Evolutionary conservation across 23 tunicate genomes (phyloP), one percentile per base, ranked within the genome.

Genomic region (Ascidia mentula): DNA sequence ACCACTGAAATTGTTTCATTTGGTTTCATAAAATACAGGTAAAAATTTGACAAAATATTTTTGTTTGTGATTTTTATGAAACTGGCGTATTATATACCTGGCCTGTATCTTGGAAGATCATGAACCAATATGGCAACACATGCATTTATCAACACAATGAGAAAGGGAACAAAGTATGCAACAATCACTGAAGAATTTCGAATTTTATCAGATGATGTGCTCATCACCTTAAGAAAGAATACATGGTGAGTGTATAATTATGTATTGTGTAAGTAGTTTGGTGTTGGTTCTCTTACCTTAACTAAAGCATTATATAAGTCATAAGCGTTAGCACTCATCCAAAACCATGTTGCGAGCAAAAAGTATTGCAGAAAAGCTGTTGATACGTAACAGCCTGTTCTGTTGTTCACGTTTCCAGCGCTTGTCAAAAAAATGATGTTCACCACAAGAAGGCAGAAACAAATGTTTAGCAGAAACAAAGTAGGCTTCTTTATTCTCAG

Each of bases 301-400:
- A 81, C 85, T 22, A 81, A 36, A 39, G 71, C 37, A 32, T 38
- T 35, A 34, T 37, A 69, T 13, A 81, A 61, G 53, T 36, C 38
- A 26, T 69, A 69, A 4, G 85, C 85, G 40, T 81, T 76, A 15
- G 72, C 37, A 38, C 72, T 40, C 85, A 81, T 81, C 75, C 75
- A 81, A 28, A 76, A 76, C 85, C 85, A 81, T 22, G 85, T 53
- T 12, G 77, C 34, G 36, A 81, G 40, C 34, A 81, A 36, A 34
- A 81, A 81, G 77, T 81, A 81, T 28, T 81, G 85, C 18, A 81
- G 53, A 60, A 81, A 32, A n/a, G 77, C 77, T 0, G 85, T 40
- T 6, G 53, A 38, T 20, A 42, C 85, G 12, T 60, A 69, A 72
- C 85, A 81, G 32, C 38, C 38, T 24, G 34, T 31, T 40, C 33